phyloP scores from a whole-genome alignment of 2,797 vertebrate species.

The Clarias laeviceps region DNA sequence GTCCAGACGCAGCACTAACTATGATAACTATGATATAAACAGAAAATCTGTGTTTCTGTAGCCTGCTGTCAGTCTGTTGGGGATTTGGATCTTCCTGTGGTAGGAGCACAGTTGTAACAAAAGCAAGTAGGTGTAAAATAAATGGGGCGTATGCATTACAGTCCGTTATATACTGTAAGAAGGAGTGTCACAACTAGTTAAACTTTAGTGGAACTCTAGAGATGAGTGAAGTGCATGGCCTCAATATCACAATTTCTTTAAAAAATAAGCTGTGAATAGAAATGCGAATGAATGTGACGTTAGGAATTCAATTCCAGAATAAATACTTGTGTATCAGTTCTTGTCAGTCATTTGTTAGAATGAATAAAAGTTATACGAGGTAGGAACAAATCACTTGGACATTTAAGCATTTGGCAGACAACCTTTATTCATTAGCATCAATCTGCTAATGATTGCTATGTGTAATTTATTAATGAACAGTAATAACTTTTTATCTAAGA shows the following conservation, averaged over 20 bases:
- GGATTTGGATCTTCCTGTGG: conserved; percentile 21
- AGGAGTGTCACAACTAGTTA: conserved; percentile 6
- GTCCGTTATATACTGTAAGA: conserved; percentile 16
- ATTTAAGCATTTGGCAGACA: too few species aligned
- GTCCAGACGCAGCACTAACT: conserved; percentile 1
- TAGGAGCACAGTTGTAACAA: conserved; percentile 35
- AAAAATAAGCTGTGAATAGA: neutral
- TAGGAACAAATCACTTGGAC: too few species aligned
- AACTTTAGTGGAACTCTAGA: neutral
- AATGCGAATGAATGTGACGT: neutral
- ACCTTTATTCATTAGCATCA: too few species aligned
- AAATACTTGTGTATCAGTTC: neutral
- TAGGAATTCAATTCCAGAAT: neutral
- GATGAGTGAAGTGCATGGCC: neutral
- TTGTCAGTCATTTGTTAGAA: neutral
- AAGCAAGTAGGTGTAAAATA: conserved; percentile 63
- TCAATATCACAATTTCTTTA: neutral
- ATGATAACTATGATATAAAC: neutral
- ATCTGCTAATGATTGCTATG: neutral
- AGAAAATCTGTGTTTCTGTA: neutral
- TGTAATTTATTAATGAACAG: neutral
- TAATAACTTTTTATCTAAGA: neutral
- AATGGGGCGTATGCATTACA: conserved; percentile 42
- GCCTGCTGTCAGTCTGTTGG: conserved; percentile 51
- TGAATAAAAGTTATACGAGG: neutral